A percentile compares a stretch with the other conserved stretches of the same genome.
These are phyloP conservation scores for Smutsia gigantea DNA, from an alignment of 2,797 vertebrate species.

Conservation along the genomic window DNA sequence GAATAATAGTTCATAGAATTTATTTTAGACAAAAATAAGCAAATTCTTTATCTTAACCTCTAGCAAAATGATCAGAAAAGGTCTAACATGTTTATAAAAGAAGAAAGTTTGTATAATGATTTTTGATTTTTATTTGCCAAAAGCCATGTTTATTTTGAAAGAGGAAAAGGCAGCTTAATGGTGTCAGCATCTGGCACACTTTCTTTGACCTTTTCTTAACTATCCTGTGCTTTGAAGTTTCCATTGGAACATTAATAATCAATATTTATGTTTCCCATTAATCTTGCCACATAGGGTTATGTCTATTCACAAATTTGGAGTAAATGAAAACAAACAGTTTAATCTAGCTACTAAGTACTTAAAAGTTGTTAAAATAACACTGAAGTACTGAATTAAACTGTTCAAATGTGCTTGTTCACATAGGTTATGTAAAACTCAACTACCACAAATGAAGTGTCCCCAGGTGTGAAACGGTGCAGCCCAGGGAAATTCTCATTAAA, in stretches of 20 bases:
- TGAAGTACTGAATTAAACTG: background rate
- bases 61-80: constrained; percentile 8
- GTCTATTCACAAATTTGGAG: background rate
- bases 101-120: background rate
- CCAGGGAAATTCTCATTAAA: constrained; percentile 31
- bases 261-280: background rate
- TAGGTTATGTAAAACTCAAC: constrained; percentile 27
- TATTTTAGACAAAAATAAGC: constrained; percentile 57
- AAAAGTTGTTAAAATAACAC: background rate
- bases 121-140: constrained; percentile 58
- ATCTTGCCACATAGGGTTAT: background rate
- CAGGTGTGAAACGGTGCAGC: background rate
- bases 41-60: constrained; percentile 19
- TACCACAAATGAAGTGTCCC: background rate
- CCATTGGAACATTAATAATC: background rate
- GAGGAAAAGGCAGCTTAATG: background rate
- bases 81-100: background rate
- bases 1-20: constrained; percentile 56
- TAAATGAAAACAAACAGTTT: background rate
- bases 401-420: background rate
- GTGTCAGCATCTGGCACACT: background rate
- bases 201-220: background rate
- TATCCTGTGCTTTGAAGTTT: background rate
- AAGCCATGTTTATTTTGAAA: background rate
- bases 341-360: background rate